A percentile compares a stretch with the other conserved stretches of the same genome.
Conservation (phyloP, 92 coral and sea anemone genomes). For the Desmophyllum pertusum region DNA sequence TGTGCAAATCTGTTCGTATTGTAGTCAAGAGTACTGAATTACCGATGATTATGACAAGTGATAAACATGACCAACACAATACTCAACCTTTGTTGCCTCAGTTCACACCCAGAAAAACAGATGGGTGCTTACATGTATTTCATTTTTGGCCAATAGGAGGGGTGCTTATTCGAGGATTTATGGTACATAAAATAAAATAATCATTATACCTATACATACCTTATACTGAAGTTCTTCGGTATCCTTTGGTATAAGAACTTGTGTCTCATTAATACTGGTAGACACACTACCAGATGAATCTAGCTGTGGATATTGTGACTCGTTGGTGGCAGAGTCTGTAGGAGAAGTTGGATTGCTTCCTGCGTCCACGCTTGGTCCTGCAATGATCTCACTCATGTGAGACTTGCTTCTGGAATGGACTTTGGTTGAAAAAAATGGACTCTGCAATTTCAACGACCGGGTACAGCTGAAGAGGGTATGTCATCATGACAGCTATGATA, state of each 20-base stretch:
- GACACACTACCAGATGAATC: conserved; percentile 5
- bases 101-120: no score
- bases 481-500: conserved; percentile 79
- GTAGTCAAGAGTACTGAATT: no score
- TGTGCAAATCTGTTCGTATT: no score
- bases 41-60: no score
- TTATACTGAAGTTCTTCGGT: conserved; percentile 44
- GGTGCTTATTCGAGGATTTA: no score
- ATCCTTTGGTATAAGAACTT: conserved; percentile 43
- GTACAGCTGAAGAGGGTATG: conserved; percentile 88
- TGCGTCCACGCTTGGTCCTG: conserved; percentile 57
- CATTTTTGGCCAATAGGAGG: no score
- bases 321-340: background rate
- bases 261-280: background rate
- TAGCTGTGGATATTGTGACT: background rate
- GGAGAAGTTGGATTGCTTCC: background rate
- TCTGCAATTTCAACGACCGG: conserved; percentile 90
- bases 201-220: no score
- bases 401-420: conserved; percentile 48
- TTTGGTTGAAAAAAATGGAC: conserved; percentile 67
- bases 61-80: no score
- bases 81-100: no score
- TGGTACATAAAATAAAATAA: no score
- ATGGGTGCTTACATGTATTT: no score
- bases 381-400: conserved; percentile 63